These are phyloP conservation scores for Mylabris sibirica DNA, from an alignment of 2,888 invertebrate species.

Conservation along the genomic window DNA sequence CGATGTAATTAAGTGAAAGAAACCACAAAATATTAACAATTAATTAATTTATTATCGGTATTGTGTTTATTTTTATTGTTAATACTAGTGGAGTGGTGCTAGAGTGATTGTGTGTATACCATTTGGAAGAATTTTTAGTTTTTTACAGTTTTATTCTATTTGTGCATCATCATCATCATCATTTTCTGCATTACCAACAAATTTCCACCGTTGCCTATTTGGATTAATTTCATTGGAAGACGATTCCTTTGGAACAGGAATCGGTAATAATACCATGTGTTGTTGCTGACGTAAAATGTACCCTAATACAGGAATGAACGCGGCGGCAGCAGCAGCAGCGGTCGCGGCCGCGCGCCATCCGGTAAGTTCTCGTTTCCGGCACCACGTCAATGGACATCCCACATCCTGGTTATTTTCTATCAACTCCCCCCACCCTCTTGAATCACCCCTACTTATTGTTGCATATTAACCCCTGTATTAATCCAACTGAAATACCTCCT, in stretches of 20 bases:
- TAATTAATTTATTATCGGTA: not conserved
- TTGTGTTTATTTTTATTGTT: conserved; percentile 16
- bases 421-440: no score
- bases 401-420: not conserved
- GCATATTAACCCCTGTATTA: not conserved
- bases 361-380: conserved; percentile 66
- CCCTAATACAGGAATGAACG: conserved; percentile 87
- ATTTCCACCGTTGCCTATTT: not conserved
- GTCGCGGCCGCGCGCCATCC: conserved; percentile 87
- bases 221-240: not conserved
- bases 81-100: conserved; percentile 9
- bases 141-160: not conserved
- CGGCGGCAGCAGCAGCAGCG: conserved; percentile 80
- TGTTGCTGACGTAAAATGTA: conserved; percentile 72
- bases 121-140: not conserved
- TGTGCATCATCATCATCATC: not conserved
- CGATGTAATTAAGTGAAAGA: not conserved
- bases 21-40: conserved; percentile 3
- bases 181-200: not conserved
- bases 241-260: not conserved
- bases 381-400: not conserved
- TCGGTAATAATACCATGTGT: conserved; percentile 50
- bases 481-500: not conserved
- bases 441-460: not conserved
- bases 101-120: conserved; percentile 17